A percentile compares a stretch with the other conserved stretches of the same genome.
phyloP scores from a whole-genome alignment of 2,888 invertebrate species.

The Panopea generosa region DNA sequence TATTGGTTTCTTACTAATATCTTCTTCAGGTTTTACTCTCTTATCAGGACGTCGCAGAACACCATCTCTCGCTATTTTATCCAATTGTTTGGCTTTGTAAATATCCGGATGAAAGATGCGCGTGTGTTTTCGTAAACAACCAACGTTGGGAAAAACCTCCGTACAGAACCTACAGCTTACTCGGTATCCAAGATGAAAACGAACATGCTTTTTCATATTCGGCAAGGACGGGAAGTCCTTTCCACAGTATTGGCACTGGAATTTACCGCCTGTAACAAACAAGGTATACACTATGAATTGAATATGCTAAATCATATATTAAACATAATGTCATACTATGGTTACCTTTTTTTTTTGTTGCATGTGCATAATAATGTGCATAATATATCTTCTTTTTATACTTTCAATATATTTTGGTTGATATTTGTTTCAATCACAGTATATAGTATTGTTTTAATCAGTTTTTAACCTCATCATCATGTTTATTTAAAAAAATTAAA shows the following conservation, averaged over 20 bases:
- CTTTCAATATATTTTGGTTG: too few relatives aligned
- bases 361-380: too few relatives aligned
- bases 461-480: too few relatives aligned
- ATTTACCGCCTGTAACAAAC: conserved; percentile 44
- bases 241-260: conserved; percentile 75
- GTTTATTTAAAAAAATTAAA: too few relatives aligned
- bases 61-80: conserved; percentile 42
- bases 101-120: conserved; percentile 64
- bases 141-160: conserved; percentile 68
- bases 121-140: conserved; percentile 66
- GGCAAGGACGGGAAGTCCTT: conserved; percentile 83
- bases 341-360: too few relatives aligned
- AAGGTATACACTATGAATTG: background rate
- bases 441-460: too few relatives aligned
- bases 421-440: too few relatives aligned
- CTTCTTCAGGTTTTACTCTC: conserved; percentile 11
- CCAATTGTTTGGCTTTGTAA: conserved; percentile 51
- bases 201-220: conserved; percentile 84
- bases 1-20: background rate
- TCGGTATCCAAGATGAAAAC: conserved; percentile 75
- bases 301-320: too few relatives aligned
- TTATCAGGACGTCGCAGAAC: conserved; percentile 49
- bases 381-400: too few relatives aligned
- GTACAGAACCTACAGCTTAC: conserved; percentile 74
- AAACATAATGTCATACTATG: too few relatives aligned